Evolutionary conservation across 2,888 invertebrate species (phyloP).

Genomic region (Allygus modestus): DNA sequence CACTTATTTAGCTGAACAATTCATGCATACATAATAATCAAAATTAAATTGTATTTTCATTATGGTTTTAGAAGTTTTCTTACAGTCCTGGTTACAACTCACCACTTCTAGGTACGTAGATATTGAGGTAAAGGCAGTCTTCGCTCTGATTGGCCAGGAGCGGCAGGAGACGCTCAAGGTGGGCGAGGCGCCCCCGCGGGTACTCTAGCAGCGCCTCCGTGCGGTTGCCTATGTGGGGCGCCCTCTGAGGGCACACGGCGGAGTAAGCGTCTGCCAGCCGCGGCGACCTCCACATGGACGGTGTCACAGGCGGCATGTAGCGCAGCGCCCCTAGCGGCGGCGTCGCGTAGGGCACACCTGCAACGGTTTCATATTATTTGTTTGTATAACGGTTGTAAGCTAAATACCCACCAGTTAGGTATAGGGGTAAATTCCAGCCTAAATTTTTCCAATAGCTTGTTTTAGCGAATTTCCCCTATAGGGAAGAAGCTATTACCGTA

Average conservation of each 20-base stretch:
- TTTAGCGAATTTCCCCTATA: no score
- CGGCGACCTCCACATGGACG: constrained; percentile 90
- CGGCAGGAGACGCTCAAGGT: constrained; percentile 90
- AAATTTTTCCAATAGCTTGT: no score
- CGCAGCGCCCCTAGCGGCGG: constrained; percentile 93
- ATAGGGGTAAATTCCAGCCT: no score
- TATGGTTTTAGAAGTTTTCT: no score
- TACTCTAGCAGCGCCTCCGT: constrained; percentile 81
- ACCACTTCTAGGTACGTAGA: constrained; percentile 93
- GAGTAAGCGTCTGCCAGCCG: constrained; percentile 89
- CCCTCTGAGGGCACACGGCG: constrained; percentile 91
- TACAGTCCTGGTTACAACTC: no score
- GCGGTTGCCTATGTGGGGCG: constrained; percentile 77
- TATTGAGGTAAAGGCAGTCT: constrained; percentile 98
- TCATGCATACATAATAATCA: no score
- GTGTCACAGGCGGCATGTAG: constrained; percentile 97
- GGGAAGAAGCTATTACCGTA: no score
- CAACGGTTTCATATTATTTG: not conserved
- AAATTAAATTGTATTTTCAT: no score
- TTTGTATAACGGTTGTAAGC: no score
- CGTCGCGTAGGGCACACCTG: constrained; percentile 93
- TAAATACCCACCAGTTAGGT: no score
- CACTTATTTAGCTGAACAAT: no score
- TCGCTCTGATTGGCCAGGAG: constrained; percentile 95
- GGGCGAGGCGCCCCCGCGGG: constrained; percentile 90